Percentiles rank a stretch among this genome's conserved stretches.
Conservation (phyloP, 1,140 invertebrate species). For the Hylaeus volcanicus region DNA sequence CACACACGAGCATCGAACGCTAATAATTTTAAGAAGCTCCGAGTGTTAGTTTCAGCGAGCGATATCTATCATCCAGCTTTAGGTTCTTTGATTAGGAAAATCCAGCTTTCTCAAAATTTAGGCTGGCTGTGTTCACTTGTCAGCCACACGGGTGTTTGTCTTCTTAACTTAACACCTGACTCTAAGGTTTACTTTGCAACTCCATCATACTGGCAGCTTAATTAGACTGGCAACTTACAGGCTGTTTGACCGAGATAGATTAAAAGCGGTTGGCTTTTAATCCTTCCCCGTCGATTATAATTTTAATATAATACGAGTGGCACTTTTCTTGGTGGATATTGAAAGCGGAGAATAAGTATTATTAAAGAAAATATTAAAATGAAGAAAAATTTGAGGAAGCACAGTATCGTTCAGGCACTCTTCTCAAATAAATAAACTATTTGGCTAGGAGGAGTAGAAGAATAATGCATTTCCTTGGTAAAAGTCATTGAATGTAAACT, state of each 20-base stretch:
- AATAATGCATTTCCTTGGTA: too few relatives aligned
- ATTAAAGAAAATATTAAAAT: too few relatives aligned
- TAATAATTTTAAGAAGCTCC: background rate
- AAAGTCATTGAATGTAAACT: too few relatives aligned
- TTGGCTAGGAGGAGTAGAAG: too few relatives aligned
- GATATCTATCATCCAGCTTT: background rate
- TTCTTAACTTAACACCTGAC: background rate
- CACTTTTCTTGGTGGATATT: too few relatives aligned
- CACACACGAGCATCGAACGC: too few relatives aligned
- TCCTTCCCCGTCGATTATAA: background rate
- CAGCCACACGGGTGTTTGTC: background rate
- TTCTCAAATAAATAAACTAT: too few relatives aligned
- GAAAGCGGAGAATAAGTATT: too few relatives aligned
- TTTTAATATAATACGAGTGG: background rate
- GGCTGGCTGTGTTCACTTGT: background rate
- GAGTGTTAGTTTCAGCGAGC: background rate
- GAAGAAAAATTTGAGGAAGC: too few relatives aligned
- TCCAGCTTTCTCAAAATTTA: slow-evolving; percentile 1
- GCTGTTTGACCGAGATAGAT: too few relatives aligned
- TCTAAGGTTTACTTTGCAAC: slow-evolving; percentile 4
- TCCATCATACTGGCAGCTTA: background rate
- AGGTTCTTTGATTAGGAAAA: background rate
- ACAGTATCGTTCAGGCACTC: too few relatives aligned
- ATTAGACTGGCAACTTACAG: background rate
- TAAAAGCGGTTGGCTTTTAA: background rate